Evolutionary conservation across 2,888 invertebrate genomes (phyloP).

Genomic region (Euphydryas editha): DNA sequence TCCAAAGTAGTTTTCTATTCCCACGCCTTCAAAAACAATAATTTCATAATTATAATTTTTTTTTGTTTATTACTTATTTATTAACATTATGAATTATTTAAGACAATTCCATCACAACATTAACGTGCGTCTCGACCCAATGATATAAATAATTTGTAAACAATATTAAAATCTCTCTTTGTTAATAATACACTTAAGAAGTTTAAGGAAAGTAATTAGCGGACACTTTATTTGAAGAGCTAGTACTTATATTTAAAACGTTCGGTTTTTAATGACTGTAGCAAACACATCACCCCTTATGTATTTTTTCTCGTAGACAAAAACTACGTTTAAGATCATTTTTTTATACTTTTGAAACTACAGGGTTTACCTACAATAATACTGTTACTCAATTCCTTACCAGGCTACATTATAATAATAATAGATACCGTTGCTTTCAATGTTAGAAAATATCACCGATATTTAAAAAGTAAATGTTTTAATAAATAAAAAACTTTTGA

Average conservation of each 20-base stretch:
- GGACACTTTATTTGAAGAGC: constrained; percentile 12
- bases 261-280: background rate
- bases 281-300: constrained; percentile 2
- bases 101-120: no score
- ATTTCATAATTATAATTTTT: background rate
- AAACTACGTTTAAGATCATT: background rate
- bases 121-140: no score
- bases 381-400: no score
- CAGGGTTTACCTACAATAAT: no score
- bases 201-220: constrained; percentile 3
- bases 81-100: background rate
- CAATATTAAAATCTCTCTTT: background rate
- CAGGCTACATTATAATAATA: no score
- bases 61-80: background rate
- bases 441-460: no score
- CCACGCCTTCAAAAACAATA: constrained; percentile 60
- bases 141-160: no score
- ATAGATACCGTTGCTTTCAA: no score
- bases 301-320: background rate
- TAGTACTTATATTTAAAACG: constrained; percentile 13
- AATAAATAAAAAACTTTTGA: no score
- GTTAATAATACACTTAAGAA: background rate
- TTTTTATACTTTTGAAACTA: background rate
- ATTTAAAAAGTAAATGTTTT: no score
- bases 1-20: constrained; percentile 58